Evolutionary conservation across 1,140 invertebrate genomes (phyloP), one percentile per base, ranked within the genome.

Genomic region (Branchinecta lindahli): DNA sequence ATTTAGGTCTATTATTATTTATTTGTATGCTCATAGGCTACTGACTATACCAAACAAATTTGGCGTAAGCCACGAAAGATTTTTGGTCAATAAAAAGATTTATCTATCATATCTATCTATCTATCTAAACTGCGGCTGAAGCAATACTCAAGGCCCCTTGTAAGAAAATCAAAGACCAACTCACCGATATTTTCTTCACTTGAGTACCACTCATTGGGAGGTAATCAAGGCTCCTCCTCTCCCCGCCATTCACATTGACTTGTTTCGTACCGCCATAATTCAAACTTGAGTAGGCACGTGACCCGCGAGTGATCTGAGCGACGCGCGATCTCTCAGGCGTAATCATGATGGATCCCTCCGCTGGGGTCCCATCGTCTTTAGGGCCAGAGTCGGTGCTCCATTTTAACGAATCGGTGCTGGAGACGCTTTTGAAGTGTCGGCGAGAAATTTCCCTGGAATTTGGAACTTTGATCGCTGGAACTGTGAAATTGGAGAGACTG

Each of bases 221-320:
- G 18, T 12, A 15, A 61, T 61, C 52, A 12, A 61, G 52, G 18
- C 52, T 61, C 52, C 52, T 61, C 52, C 52, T 61, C 18, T 61
- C 52, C 12, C 12, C 52, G 6, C 12, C 12, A 61, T 12, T 15
- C 12, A 1, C 18, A 12, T 61, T 61, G 12, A 61, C 12, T 61
- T 61, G 12, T 61, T 61, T 61, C 52, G 18, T 61, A 6, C 52
- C 52, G 52, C 52, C 52, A 61, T 20, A 61, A 61, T 61, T 61
- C 12, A 61, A 20, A 61, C 52, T 61, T 12, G 52, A 61, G 52
- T 61, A 61, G 52, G 52, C 52, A 61, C 52, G 52, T 20, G 52
- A 61, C 52, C 52, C 52, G 52, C 52, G 52, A 15, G 52, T 61
- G 18, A 61, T 61, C 18, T 61, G 52, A 1, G 12, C 52, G 18